Base-by-base conservation (phyloP, 1,140 invertebrate species). In the Pinna nobilis region DNA sequence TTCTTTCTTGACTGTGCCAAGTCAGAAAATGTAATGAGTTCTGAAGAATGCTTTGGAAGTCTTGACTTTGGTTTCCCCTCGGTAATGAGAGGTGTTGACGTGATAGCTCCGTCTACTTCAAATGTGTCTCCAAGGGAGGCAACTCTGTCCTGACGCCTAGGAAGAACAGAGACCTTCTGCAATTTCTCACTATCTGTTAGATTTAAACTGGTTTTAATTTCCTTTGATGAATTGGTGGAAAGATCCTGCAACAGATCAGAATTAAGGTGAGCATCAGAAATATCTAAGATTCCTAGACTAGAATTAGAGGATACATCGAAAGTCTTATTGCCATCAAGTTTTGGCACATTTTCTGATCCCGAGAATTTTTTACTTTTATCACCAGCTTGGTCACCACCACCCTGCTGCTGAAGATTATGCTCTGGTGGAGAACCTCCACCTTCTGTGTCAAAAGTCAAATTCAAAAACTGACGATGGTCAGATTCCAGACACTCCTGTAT, bases 391-490 rank as follows among this genome's bases (percentile, higher is more conserved):
- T 68, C 57, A 28, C 65, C 60, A 35, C 49, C 66, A 35, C 20
- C 47, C 61, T 49, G 53, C 13, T 25, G 47, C 41, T 65, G 55
- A 37, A 39, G 50, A 4, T 44, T 23, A 61, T 67, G 41, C 59
- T 74, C 49, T 60, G 63, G 70, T 57, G 64, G 61, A 49, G 55
- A 70, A 44, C 35, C 57, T 30, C 53, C 51, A 30, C 69, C 64
- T 57, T 82, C 81, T 20, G 77, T 75, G 55, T 83, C 82, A 80
- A 84, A 84, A 30, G 81, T 83, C 25, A 85, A 64, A 64, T 85
- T 85, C 0, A 85, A 78, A 63, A 82, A 83, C 47, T 81, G 77
- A 11, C 82, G 57, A 44, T 79, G 74, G 67, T 82, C 83, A 50
- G 80, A 72, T 37, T 65, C 63, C n/a, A 83, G 66, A 47, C 80